These are phyloP conservation scores for Etheostoma perlongum DNA, from an alignment of 2,797 vertebrate genomes.

Conservation along the genomic window DNA sequence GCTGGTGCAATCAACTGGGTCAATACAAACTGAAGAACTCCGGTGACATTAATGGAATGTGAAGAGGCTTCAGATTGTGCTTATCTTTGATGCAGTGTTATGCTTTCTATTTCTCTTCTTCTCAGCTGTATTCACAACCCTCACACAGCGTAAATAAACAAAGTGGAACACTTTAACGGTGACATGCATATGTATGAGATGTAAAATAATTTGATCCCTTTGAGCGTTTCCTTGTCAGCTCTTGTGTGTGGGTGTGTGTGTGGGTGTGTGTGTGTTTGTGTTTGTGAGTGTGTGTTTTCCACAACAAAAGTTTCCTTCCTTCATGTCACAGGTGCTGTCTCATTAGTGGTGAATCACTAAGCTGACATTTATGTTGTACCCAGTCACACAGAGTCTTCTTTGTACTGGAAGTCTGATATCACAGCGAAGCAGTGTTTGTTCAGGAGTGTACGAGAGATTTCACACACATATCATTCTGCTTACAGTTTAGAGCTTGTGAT, in stretches of 20 bases:
- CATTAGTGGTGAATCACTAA: slow-evolving; percentile 81
- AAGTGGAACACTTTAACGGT: slow-evolving; percentile 72
- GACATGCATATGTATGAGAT: slow-evolving; percentile 83
- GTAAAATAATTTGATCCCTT: slow-evolving; percentile 79
- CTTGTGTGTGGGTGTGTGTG: slow-evolving; percentile 51
- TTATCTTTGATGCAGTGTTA: slow-evolving; percentile 57
- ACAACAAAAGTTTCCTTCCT: slow-evolving; percentile 81
- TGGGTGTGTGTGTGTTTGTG: slow-evolving; percentile 43
- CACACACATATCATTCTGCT: slow-evolving; percentile 35
- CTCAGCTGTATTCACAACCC: slow-evolving; percentile 70
- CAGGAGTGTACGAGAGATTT: slow-evolving; percentile 53
- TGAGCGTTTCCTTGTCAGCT: slow-evolving; percentile 79
- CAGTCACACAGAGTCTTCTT: slow-evolving; percentile 66
- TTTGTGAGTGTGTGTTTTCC: slow-evolving; percentile 59
- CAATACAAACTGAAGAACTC: slow-evolving; percentile 37
- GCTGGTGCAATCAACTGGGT: slow-evolving; percentile 54
- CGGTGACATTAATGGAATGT: slow-evolving; percentile 53
- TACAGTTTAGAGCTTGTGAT: slow-evolving; percentile 64
- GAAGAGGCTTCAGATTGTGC: slow-evolving; percentile 50
- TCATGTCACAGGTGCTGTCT: slow-evolving; percentile 78
- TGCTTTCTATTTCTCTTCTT: slow-evolving; percentile 60
- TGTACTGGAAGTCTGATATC: slow-evolving; percentile 58
- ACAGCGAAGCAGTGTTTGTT: slow-evolving; percentile 69
- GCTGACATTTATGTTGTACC: slow-evolving; percentile 78
- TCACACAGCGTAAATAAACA: slow-evolving; percentile 74